Conservation (phyloP, 2,888 invertebrate genomes). For the Chironomus tentans region DNA sequence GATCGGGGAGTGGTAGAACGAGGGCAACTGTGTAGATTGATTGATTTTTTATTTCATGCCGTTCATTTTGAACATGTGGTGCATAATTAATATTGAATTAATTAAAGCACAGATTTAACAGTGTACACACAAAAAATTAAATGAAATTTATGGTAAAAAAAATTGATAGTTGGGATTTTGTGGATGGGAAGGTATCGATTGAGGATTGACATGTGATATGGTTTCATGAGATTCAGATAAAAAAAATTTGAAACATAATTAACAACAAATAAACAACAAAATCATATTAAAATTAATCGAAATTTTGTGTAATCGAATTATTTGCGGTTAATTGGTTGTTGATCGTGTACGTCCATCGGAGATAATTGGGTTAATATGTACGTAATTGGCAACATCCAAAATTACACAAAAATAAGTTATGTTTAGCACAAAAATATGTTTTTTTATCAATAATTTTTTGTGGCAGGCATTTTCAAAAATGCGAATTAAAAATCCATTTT, state of each 20-base stretch:
- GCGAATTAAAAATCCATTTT: not conserved
- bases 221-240: not conserved
- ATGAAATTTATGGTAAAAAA: not conserved
- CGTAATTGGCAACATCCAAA: not conserved
- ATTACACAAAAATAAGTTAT: not conserved
- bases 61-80: not conserved
- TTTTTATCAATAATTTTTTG: not conserved
- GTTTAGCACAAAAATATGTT: not conserved
- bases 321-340: slow-evolving; percentile 29
- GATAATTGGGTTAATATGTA: not conserved
- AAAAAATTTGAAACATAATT: not conserved
- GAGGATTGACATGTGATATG: not conserved
- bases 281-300: slow-evolving; percentile 26
- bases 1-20: slow-evolving; percentile 76
- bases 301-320: slow-evolving; percentile 26
- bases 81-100: not conserved
- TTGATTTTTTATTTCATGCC: not conserved
- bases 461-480: not conserved
- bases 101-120: not conserved
- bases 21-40: slow-evolving; percentile 48
- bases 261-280: slow-evolving; percentile 21
- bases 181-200: not conserved
- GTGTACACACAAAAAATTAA: not conserved
- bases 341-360: not conserved
- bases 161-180: not conserved